Percentiles rank a stretch among this genome's conserved stretches.
Evolutionary conservation across 53 echinoderm and acorn worm genomes (phyloP).

Genomic region (Paelopatides confundens): DNA sequence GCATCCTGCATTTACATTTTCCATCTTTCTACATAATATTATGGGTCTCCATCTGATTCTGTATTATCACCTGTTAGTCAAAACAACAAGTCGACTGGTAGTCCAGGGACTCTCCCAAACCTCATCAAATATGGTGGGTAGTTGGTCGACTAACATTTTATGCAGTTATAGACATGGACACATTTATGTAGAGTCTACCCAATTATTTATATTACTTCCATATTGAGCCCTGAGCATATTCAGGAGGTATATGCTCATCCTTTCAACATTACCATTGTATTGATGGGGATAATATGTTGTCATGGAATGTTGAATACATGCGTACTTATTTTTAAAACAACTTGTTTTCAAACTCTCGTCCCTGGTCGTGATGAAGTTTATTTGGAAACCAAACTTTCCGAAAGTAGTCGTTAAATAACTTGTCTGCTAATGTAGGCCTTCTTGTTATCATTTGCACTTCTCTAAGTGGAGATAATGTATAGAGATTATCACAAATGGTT

Average conservation of each 20-base stretch:
- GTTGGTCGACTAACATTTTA: neutral
- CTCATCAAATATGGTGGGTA: slow-evolving; percentile 12
- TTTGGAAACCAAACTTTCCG: slow-evolving; percentile 52
- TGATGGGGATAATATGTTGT: slow-evolving; percentile 11
- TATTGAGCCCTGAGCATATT: slow-evolving; percentile 50
- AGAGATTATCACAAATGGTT: slow-evolving; percentile 74
- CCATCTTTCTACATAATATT: no score
- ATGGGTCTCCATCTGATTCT: neutral
- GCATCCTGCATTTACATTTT: no score
- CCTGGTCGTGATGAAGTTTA: slow-evolving; percentile 69
- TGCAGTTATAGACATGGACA: slow-evolving; percentile 69
- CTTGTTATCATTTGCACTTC: slow-evolving; percentile 39
- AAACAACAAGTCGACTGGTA: slow-evolving; percentile 2
- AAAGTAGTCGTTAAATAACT: slow-evolving; percentile 63
- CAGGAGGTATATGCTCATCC: slow-evolving; percentile 60
- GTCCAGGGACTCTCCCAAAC: slow-evolving; percentile 11
- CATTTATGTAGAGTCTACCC: slow-evolving; percentile 60
- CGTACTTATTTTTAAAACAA: slow-evolving; percentile 37
- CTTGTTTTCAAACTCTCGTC: slow-evolving; percentile 65
- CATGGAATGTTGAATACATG: slow-evolving; percentile 20
- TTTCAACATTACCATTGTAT: slow-evolving; percentile 58
- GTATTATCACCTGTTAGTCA: neutral
- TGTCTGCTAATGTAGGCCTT: slow-evolving; percentile 58
- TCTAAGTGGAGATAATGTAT: slow-evolving; percentile 64
- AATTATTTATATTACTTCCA: slow-evolving; percentile 21